phyloP scores from a whole-genome alignment of 2,113 vertebrate species.

The human (Homo sapiens) region DNA sequence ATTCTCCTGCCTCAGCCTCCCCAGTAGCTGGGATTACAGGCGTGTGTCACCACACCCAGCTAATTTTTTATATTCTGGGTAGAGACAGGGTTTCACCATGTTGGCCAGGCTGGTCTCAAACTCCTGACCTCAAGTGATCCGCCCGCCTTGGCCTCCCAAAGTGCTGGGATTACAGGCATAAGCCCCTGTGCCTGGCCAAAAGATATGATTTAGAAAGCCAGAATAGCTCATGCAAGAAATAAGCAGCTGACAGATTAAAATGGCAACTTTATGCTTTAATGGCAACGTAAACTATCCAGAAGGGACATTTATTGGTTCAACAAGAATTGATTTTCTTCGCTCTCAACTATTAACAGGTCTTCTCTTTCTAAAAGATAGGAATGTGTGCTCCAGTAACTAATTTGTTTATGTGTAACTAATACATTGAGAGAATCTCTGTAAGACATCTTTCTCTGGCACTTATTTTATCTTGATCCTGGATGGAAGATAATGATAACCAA shows the following conservation, averaged over 20 bases:
- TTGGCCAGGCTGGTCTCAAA: no score
- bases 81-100: no score
- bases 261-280: slow-evolving; percentile 25
- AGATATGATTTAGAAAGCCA: slow-evolving; percentile 12
- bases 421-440: not conserved
- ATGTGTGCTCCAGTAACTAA: not conserved
- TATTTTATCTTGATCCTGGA: not conserved
- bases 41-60: no score
- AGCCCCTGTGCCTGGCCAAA: no score
- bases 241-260: slow-evolving; percentile 61
- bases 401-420: not conserved
- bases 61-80: no score
- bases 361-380: not conserved
- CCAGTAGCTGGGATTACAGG: no score
- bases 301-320: not conserved
- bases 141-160: no score
- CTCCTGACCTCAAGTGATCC: no score
- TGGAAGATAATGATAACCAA: not conserved
- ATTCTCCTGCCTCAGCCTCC: no score
- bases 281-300: not conserved
- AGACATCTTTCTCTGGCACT: not conserved
- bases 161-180: no score
- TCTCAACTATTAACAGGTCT: not conserved
- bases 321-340: slow-evolving; percentile 19
- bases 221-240: slow-evolving; percentile 46